phyloP scores from a whole-genome alignment of 2,888 invertebrate species.

The Tethea ocularis region DNA sequence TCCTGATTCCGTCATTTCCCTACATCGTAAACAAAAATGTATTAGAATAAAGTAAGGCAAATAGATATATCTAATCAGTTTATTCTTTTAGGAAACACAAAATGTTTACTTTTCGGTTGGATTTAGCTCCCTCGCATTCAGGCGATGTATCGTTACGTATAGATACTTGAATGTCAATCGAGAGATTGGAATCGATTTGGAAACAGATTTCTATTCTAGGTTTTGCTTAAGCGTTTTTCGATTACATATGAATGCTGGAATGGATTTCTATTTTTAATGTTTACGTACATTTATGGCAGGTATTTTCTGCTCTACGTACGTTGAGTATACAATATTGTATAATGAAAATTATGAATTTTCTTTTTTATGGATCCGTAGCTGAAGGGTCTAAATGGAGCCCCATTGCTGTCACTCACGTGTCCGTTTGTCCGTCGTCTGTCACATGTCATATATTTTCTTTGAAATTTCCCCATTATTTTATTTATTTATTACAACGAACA shows the following conservation, averaged over 20 bases:
- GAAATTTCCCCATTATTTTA: no score
- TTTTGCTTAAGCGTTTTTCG: constrained; percentile 9
- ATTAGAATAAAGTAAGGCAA: background rate
- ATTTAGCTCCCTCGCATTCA: constrained; percentile 2
- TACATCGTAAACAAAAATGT: no score
- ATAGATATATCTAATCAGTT: background rate
- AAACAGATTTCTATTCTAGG: constrained; percentile 4
- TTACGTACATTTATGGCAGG: background rate
- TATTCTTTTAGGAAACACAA: background rate
- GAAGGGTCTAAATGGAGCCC: no score
- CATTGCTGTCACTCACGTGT: no score
- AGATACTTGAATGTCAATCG: constrained; percentile 17
- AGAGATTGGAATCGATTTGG: constrained; percentile 21
- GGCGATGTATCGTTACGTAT: constrained; percentile 8
- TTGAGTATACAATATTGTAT: no score
- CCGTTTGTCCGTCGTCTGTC: no score
- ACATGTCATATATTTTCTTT: no score
- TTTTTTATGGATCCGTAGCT: no score
- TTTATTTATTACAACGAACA: no score
- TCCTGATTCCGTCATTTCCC: no score
- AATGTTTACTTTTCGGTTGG: constrained; percentile 3
- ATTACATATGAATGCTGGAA: background rate
- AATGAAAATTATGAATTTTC: no score
- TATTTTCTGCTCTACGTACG: background rate
- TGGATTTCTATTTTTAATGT: background rate